A percentile compares a stretch with the other conserved stretches of the same genome.
Conservation (phyloP, 53 echinoderm and acorn worm species). For the Arbacia lixula region DNA sequence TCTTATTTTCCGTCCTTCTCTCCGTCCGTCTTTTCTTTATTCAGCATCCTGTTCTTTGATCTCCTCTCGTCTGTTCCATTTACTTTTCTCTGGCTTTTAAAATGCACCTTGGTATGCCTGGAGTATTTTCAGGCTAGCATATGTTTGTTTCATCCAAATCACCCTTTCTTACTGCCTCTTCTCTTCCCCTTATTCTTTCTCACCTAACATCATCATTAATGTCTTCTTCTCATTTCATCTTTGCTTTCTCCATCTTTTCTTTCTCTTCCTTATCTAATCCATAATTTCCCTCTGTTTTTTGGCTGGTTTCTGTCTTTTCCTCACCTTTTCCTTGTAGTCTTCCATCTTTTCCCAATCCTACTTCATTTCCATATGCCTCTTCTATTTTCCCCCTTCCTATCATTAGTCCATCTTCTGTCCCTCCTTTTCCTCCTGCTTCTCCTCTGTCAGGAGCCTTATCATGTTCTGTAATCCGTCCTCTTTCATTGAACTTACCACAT, state of each 20-base stretch:
- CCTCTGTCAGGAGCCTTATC: too few species aligned
- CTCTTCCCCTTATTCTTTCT: too few species aligned
- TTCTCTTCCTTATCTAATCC: background rate
- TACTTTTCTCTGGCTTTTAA: too few species aligned
- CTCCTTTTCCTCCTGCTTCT: background rate
- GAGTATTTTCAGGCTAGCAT: too few species aligned
- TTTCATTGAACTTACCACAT: too few species aligned
- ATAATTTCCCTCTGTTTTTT: background rate
- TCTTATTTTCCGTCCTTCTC: background rate
- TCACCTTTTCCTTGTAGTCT: background rate
- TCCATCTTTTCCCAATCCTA: background rate
- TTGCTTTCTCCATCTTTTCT: slow-evolving; percentile 8
- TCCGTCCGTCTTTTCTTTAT: too few species aligned
- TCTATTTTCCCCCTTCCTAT: background rate
- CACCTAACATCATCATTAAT: slow-evolving; percentile 3
- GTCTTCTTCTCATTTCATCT: slow-evolving; percentile 9
- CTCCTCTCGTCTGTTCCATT: too few species aligned
- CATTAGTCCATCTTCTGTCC: background rate
- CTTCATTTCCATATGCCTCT: background rate
- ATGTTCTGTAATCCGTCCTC: too few species aligned
- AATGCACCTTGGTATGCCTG: too few species aligned
- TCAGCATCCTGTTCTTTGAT: too few species aligned
- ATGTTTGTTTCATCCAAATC: too few species aligned
- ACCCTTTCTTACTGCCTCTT: too few species aligned
- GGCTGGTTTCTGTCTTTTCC: background rate